Evolutionary conservation across 2,113 vertebrate genomes (phyloP), one percentile per base, ranked within the genome.

Genomic region (Clinocottus analis): DNA sequence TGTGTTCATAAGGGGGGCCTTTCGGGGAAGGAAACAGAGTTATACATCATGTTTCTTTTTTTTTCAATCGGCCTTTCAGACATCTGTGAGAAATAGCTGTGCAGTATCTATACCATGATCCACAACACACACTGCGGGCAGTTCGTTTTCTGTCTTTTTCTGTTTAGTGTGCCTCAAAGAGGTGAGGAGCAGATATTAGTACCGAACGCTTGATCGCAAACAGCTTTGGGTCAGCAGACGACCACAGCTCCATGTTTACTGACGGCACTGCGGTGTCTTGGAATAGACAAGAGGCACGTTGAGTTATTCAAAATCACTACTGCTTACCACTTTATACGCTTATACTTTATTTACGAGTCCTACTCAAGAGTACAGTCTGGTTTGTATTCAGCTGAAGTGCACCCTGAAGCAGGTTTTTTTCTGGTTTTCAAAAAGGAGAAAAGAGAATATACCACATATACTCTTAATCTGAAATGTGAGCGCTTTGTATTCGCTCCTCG

Each of bases 101-200:
- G 13, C 41, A 31, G 45, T 61, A 59, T 79, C 51, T 59, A 31
- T 39, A 35, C 51, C 7, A 9, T 33, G 64, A 76, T 62, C 51
- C 66, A 77, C 69, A 31, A 55, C 41, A 25, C 8, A 59, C 35
- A 71, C 64, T 69, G 65, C 63, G 64, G 69, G 39, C 63, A 65
- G 45, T 82, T 65, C 69, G 78, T 72, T 85, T 71, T 23, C 13
- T 53, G n/a, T n/a, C n/a, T n/a, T n/a, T n/a, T n/a, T n/a, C n/a
- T n/a, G n/a, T n/a, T n/a, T n/a, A n/a, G n/a, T n/a, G n/a, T 77
- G 77, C 45, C 56, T 43, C 41, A 56, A 37, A 70, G 45, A 68
- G 59, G 19, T 69, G 49, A 43, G 66, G 65, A 70, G 17, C 72
- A 76, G 11, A 75, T 68, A 68, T 55, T 56, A 43, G 29, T 47